Evolutionary conservation across 2,797 vertebrate species (phyloP).

Genomic region (Eurystomus glaucurus): DNA sequence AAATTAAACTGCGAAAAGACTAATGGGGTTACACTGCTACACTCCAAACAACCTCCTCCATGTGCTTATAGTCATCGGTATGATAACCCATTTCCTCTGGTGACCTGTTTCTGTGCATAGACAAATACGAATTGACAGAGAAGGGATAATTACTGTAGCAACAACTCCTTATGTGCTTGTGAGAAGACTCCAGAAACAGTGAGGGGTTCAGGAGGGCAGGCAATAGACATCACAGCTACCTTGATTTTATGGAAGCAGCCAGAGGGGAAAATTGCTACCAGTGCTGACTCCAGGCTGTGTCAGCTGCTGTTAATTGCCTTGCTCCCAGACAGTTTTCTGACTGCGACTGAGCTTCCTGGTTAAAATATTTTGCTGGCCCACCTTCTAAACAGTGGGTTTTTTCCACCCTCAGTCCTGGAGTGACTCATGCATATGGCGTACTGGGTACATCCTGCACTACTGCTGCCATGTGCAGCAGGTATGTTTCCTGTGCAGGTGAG

Average conservation of each 20-base stretch:
- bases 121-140: background rate
- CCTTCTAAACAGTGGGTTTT: background rate
- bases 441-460: background rate
- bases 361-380: background rate
- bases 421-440: background rate
- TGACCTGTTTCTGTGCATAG: background rate
- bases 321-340: background rate
- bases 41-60: background rate
- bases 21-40: background rate
- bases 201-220: background rate
- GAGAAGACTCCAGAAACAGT: background rate
- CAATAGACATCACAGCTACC: background rate
- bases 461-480: background rate
- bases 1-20: background rate
- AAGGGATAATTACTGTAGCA: background rate
- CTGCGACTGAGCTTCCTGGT: background rate
- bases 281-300: constrained; percentile 10
- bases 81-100: background rate
- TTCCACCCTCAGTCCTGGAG: background rate
- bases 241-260: constrained; percentile 24
- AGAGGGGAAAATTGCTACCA: background rate
- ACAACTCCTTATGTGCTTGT: background rate
- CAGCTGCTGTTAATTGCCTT: constrained; percentile 24
- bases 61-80: background rate
- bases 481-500: background rate